Conservation (phyloP, 2,888 invertebrate genomes). For the Calliphora vomitoria region DNA sequence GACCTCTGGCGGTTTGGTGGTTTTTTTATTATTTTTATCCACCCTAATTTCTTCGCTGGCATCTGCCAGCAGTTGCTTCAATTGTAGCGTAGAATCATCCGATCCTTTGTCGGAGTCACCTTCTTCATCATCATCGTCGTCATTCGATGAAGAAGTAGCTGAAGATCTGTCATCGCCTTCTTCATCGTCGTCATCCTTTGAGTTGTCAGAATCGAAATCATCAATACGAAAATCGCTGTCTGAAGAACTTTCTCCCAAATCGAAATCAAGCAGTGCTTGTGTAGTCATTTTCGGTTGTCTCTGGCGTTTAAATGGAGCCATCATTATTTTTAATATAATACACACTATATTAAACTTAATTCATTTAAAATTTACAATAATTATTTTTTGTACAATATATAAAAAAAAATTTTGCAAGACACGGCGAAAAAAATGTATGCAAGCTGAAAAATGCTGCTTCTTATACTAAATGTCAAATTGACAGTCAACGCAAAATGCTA, state of each 20-base stretch:
- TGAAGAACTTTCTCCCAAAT: conserved; percentile 95
- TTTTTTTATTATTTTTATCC: conserved; percentile 68
- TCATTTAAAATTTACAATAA: conserved; percentile 73
- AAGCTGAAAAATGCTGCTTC: conserved; percentile 70
- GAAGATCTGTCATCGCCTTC: conserved; percentile 86
- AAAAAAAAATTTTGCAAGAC: conserved; percentile 67
- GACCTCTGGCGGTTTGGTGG: conserved; percentile 51
- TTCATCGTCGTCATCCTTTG: conserved; percentile 85
- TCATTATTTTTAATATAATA: conserved; percentile 69
- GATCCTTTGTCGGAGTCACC: conserved; percentile 66
- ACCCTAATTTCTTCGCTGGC: conserved; percentile 70
- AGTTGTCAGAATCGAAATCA: conserved; percentile 85
- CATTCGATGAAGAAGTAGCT: conserved; percentile 67
- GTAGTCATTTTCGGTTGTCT: conserved; percentile 87
- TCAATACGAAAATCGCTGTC: conserved; percentile 96
- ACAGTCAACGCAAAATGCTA: neutral
- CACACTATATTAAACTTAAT: conserved; percentile 61
- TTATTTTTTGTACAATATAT: conserved; percentile 69
- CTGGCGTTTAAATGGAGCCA: conserved; percentile 85
- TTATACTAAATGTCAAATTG: conserved; percentile 58
- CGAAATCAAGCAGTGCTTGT: conserved; percentile 91
- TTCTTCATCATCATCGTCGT: conserved; percentile 79
- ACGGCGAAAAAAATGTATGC: conserved; percentile 74
- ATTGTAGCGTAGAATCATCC: conserved; percentile 77
- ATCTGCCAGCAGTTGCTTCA: conserved; percentile 79